Evolutionary conservation across 1,140 invertebrate genomes (phyloP).

Genomic region (Cardiocondyla obscurior): DNA sequence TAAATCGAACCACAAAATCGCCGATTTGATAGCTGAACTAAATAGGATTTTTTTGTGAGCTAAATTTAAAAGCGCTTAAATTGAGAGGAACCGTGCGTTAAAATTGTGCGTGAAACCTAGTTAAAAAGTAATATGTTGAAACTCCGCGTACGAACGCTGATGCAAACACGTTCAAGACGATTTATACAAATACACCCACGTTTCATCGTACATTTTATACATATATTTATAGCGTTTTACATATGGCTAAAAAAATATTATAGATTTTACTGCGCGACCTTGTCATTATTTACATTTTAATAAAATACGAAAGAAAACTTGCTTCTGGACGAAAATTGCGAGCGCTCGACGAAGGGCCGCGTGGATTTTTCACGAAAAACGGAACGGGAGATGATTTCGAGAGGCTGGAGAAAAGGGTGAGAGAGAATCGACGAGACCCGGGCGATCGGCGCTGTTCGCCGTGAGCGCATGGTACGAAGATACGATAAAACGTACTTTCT

Average conservation of each 20-base stretch:
- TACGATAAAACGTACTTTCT: constrained; percentile 55
- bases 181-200: not conserved
- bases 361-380: constrained; percentile 33
- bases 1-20: too few species aligned
- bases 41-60: too few species aligned
- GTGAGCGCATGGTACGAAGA: constrained; percentile 24
- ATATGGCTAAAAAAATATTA: not conserved
- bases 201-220: not conserved
- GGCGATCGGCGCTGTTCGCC: not conserved
- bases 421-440: constrained; percentile 20
- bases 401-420: not conserved
- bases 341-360: not conserved
- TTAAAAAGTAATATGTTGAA: not conserved
- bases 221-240: not conserved
- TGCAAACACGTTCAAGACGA: not conserved
- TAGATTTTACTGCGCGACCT: not conserved
- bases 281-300: not conserved
- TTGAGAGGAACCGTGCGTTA: not conserved
- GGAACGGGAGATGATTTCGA: not conserved
- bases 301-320: constrained; percentile 1
- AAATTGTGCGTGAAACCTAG: not conserved
- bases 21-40: too few species aligned
- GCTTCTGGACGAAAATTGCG: not conserved
- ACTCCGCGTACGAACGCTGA: not conserved
- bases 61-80: not conserved